phyloP scores from a whole-genome alignment of 2,113 vertebrate genomes.

The Psittacus erithacus region DNA sequence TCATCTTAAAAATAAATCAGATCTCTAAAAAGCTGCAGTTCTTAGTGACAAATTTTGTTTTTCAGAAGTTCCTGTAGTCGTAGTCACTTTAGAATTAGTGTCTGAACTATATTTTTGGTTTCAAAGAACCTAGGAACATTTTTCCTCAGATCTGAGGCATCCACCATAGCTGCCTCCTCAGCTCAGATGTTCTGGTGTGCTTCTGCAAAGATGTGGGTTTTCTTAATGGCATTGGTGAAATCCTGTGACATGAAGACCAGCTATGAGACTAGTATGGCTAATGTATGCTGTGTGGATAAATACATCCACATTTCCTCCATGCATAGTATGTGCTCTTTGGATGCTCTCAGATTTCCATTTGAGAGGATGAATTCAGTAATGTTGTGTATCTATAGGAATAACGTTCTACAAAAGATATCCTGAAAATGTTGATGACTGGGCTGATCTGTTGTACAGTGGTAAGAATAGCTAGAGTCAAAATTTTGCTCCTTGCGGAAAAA shows the following conservation, averaged over 20 bases:
- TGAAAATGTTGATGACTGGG: not conserved
- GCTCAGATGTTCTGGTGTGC: not conserved
- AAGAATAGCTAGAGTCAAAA: not conserved
- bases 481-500: not conserved
- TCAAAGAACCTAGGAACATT: not conserved
- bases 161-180: not conserved
- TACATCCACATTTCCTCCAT: not conserved
- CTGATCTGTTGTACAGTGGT: not conserved
- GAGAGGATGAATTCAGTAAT: not conserved
- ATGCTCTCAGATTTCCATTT: not conserved
- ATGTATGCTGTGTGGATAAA: fast-evolving
- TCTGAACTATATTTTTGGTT: not conserved
- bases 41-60: not conserved
- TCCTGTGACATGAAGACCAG: not conserved
- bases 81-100: not conserved
- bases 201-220: not conserved
- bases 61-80: not conserved
- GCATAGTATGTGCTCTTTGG: fast-evolving
- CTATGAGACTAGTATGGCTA: not conserved
- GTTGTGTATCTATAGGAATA: not conserved
- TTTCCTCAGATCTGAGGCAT: not conserved
- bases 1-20: not conserved
- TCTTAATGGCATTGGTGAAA: not conserved
- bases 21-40: not conserved
- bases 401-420: not conserved